phyloP scores from a whole-genome alignment of 2,113 vertebrate species.

The Prunella himalayana region DNA sequence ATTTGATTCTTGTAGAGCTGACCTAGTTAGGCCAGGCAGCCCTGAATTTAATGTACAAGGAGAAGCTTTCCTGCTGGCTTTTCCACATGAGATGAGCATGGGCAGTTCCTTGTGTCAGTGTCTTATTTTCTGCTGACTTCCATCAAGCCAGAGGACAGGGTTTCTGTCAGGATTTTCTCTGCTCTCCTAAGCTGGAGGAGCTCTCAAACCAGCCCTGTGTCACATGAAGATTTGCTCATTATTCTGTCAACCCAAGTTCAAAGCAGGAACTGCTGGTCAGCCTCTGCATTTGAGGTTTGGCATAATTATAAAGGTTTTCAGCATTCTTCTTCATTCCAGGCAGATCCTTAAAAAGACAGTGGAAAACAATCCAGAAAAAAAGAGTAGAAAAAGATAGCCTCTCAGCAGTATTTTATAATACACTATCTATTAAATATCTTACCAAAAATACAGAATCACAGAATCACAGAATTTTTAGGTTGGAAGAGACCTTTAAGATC shows the following conservation, averaged over 20 bases:
- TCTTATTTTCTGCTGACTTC: not conserved
- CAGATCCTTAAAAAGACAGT: not conserved
- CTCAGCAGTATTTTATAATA: not conserved
- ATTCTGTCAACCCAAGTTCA: not conserved
- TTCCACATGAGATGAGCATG: not conserved
- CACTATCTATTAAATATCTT: not conserved
- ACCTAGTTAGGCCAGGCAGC: constrained; percentile 17
- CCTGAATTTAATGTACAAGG: not conserved
- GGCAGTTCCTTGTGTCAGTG: not conserved
- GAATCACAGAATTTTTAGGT: no score
- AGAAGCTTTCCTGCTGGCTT: not conserved
- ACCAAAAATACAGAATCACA: no score
- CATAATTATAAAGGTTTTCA: not conserved
- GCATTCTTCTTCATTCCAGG: not conserved
- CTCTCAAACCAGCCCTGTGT: not conserved
- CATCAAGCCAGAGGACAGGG: not conserved
- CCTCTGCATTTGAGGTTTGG: not conserved
- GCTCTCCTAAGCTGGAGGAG: not conserved
- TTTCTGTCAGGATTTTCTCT: not conserved
- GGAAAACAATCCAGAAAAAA: not conserved
- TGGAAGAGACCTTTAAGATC: no score
- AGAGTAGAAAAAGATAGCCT: not conserved
- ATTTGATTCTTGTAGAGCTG: constrained; percentile 15
- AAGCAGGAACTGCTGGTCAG: not conserved
- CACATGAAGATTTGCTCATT: fast-evolving